Conservation (phyloP, 2,888 invertebrate species). For the Netelia melanura region DNA sequence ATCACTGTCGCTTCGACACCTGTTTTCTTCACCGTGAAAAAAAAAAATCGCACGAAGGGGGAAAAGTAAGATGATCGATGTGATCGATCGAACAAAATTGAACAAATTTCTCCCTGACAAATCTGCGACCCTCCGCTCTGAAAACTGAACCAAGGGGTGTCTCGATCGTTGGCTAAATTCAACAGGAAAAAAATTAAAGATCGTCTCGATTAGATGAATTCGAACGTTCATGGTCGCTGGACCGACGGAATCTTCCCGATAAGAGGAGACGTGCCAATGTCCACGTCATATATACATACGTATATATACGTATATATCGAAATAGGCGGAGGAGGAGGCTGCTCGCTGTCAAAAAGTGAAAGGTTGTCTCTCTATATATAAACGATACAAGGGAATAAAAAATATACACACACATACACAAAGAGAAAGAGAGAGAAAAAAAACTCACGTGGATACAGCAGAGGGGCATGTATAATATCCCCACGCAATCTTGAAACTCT, state of each 20-base stretch:
- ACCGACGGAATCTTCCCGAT: constrained; percentile 9
- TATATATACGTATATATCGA: constrained; percentile 34
- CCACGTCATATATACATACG: constrained; percentile 17
- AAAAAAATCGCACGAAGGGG: background rate
- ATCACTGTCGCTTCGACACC: background rate
- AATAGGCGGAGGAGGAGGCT: constrained; percentile 50
- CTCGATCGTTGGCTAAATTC: no score
- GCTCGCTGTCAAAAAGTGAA: constrained; percentile 82
- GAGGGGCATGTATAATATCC: constrained; percentile 65
- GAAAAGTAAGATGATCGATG: constrained; percentile 13
- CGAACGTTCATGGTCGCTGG: background rate
- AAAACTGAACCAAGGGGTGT: no score
- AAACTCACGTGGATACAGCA: constrained; percentile 29
- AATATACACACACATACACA: constrained; percentile 35
- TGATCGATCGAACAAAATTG: background rate
- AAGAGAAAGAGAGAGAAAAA: no score
- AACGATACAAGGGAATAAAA: constrained; percentile 38
- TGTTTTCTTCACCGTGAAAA: constrained; percentile 1
- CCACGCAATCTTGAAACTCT: constrained; percentile 73
- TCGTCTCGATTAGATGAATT: no score
- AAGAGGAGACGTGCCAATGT: constrained; percentile 33
- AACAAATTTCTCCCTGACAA: no score
- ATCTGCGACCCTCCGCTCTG: no score
- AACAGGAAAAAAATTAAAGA: no score
- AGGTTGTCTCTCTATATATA: constrained; percentile 76